Evolutionary conservation across 1,140 invertebrate genomes (phyloP).

Genomic region (Eciton burchellii): DNA sequence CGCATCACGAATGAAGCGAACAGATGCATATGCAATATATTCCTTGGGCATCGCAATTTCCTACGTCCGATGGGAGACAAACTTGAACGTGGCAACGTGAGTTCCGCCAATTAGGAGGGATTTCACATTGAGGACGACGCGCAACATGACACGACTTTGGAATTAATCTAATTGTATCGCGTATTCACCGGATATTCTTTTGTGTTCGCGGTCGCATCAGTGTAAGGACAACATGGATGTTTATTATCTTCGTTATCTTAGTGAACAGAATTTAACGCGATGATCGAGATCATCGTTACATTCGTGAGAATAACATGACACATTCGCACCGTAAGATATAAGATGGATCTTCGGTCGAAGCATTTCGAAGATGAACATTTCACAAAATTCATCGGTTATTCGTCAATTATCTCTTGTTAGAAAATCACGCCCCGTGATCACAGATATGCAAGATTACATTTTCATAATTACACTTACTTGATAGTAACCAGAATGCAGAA

Average conservation of each 20-base stretch:
- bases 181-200: too few relatives aligned
- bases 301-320: background rate
- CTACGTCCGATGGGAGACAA: conserved; percentile 83
- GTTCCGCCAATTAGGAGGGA: conserved; percentile 25
- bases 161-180: background rate
- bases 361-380: background rate
- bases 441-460: background rate
- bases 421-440: conserved; percentile 5
- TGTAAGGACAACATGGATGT: background rate
- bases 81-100: conserved; percentile 67
- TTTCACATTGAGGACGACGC: background rate
- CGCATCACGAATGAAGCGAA: conserved; percentile 89
- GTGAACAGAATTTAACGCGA: background rate
- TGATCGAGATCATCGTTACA: background rate
- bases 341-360: too few relatives aligned
- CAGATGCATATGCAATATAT: conserved; percentile 90
- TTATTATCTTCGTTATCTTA: background rate
- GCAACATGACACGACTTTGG: background rate
- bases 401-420: background rate
- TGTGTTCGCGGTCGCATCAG: background rate
- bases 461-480: conserved; percentile 87
- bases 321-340: background rate
- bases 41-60: conserved; percentile 89
- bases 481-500: conserved; percentile 89
- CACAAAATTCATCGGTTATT: background rate